Conservation (phyloP, 2,113 vertebrate species). For the Perca fluviatilis region DNA sequence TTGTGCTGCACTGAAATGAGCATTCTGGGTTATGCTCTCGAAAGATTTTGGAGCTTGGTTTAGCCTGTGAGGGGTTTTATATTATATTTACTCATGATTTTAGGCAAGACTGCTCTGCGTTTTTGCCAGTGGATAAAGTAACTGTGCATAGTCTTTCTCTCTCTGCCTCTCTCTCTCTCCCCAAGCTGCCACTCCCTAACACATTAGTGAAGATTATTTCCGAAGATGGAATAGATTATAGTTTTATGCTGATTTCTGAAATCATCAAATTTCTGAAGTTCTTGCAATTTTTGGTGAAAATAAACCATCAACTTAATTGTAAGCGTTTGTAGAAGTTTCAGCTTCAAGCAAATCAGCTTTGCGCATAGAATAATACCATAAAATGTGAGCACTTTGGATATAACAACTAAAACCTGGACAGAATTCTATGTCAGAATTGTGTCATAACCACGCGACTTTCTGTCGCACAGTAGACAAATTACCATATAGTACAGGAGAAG, state of each 20-base stretch:
- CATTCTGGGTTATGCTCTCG: neutral
- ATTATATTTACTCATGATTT: slow-evolving; percentile 24
- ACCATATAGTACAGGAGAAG: too few species aligned
- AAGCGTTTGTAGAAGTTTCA: too few species aligned
- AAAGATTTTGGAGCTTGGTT: neutral
- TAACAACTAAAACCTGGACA: too few species aligned
- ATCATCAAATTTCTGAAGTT: too few species aligned
- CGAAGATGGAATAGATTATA: neutral
- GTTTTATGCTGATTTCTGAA: neutral
- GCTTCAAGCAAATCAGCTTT: too few species aligned
- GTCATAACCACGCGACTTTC: too few species aligned
- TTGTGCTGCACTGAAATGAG: slow-evolving; percentile 43
- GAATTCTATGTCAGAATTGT: neutral
- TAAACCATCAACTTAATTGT: too few species aligned
- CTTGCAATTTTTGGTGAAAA: neutral
- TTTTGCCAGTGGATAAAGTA: neutral
- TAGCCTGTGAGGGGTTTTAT: slow-evolving; percentile 2
- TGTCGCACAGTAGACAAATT: too few species aligned
- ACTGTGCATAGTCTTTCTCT: neutral
- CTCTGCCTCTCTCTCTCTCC: neutral
- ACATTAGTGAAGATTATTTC: neutral
- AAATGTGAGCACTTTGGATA: too few species aligned
- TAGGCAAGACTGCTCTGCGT: neutral
- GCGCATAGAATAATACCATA: too few species aligned
- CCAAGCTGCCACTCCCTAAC: neutral